Evolutionary conservation across 2,888 invertebrate species (phyloP), one percentile per base, ranked within the genome.

Genomic region (Andrena marginata): DNA sequence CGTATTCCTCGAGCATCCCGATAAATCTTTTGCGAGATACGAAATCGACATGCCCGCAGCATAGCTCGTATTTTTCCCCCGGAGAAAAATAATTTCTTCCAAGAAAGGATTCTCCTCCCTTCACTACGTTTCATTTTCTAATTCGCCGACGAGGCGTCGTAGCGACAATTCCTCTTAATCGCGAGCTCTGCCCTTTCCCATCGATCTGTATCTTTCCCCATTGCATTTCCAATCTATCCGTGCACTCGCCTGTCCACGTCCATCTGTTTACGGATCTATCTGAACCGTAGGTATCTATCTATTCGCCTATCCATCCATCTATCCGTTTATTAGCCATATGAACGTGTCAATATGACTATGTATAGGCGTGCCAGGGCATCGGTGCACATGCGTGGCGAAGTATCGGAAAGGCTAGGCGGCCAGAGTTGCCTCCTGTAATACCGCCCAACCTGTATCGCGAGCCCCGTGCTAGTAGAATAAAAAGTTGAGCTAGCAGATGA

Each of bases 231-330:
- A 42, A 68, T 68, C 67, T 35, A 65, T 56, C 8, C 35, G 54
- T 2, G n/a, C 20, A 54, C 20, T n/a, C 13, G 42, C 1, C 42
- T 42, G 42, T 42, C 16, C 42, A 16, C 20, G 54, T 35, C 72
- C 33, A 51, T 62, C 51, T 51, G n/a, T 49, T 73, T 8, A 8
- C 42, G 8, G 29, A 42, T 42, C 65, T 13, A 29, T 74, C 67
- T 74, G 16, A 56, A 16, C 56, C 31, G 42, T 23, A 6, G 10
- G 23, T 48, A 56, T 56, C 20, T 2, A 2, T 67, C 56, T 20
- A 59, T 73, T 56, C 56, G 48, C 29, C 56, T 56, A 59, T 74
- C 73, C 42, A 67, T 74, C 56, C 42, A 20, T 23, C 65, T 67
- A 73, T 59, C 56, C 13, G 16, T 67, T 48, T 67, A 26, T 54